A percentile compares a stretch with the other conserved stretches of the same genome.
phyloP scores from a whole-genome alignment of 2,113 vertebrate genomes.

The Mustela nigripes region DNA sequence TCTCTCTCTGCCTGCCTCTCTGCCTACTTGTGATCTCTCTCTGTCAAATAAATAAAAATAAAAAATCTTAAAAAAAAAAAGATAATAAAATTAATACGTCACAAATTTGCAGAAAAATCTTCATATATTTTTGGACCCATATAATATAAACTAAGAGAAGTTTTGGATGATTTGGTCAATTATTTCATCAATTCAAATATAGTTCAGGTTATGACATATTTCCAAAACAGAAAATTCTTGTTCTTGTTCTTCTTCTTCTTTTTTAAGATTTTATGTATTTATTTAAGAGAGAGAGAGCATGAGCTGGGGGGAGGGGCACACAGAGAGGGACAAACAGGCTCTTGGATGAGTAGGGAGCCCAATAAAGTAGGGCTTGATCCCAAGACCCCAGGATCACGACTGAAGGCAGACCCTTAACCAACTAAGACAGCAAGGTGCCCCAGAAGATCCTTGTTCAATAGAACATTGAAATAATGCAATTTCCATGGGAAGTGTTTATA shows the following conservation, averaged over 20 bases:
- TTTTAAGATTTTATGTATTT: neutral
- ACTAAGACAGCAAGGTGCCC: neutral
- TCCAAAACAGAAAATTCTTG: neutral
- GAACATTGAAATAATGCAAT: neutral
- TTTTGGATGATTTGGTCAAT: neutral
- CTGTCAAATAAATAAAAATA: too few relatives aligned
- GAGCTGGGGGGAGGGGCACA: neutral
- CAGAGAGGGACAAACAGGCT: neutral
- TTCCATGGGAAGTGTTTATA: neutral
- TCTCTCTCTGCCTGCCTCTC: too few relatives aligned
- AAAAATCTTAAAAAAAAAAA: too few relatives aligned
- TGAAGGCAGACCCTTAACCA: neutral
- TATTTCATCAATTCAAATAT: neutral
- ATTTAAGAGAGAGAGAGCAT: neutral
- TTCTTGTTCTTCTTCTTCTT: neutral
- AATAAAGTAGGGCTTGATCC: neutral
- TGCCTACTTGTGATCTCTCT: too few relatives aligned
- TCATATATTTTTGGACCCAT: neutral
- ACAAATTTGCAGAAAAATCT: neutral
- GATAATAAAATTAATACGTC: neutral
- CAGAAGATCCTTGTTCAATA: neutral
- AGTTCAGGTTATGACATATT: neutral
- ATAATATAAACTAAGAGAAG: constrained; percentile 50
- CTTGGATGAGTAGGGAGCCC: neutral
- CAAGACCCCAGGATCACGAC: neutral